Conservation (phyloP, 2,888 invertebrate genomes). For the Harmothoe impar region DNA sequence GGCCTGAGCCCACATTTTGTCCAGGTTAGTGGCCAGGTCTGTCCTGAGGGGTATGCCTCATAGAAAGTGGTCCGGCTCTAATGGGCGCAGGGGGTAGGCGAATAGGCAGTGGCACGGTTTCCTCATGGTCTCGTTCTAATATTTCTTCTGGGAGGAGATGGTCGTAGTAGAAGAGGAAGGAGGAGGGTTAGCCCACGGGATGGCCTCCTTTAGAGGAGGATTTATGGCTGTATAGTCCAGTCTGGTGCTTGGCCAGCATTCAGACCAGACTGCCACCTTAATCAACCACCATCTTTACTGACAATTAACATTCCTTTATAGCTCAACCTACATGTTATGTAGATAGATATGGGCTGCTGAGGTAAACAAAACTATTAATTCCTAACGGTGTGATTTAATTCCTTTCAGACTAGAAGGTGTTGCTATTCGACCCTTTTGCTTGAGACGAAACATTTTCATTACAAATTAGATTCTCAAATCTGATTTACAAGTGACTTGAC, state of each 20-base stretch:
- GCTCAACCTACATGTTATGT: no score
- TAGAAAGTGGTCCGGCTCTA: background rate
- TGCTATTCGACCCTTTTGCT: no score
- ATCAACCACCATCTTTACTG: no score
- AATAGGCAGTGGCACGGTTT: background rate
- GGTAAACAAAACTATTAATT: no score
- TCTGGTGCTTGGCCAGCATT: background rate
- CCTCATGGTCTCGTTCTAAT: background rate
- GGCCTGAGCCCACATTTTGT: conserved; percentile 20
- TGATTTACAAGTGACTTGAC: no score
- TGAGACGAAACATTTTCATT: no score
- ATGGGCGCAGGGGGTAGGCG: background rate
- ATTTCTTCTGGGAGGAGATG: conserved; percentile 23
- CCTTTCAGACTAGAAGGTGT: no score
- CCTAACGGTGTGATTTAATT: no score
- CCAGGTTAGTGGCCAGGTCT: conserved; percentile 11
- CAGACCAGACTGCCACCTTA: no score
- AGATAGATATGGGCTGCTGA: no score
- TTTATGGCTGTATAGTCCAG: background rate
- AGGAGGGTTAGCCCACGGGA: background rate
- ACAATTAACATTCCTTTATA: no score
- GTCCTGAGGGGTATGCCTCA: background rate
- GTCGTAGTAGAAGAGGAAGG: conserved; percentile 11
- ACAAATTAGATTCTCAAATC: no score
- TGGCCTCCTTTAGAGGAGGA: background rate